Conservation (phyloP, 2,797 vertebrate species). For the Enteromius unitaeniatus region DNA sequence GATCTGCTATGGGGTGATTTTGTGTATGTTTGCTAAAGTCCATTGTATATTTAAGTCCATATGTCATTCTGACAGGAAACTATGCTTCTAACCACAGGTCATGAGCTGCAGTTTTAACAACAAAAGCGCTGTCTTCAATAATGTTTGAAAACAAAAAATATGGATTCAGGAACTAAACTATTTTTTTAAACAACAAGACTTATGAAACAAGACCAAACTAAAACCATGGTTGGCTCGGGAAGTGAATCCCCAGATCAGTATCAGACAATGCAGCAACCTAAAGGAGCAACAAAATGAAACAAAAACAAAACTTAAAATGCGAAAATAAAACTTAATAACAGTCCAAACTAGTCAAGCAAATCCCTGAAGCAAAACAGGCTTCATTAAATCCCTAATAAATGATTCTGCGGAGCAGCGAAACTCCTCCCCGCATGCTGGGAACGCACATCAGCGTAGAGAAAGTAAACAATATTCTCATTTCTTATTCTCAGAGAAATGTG, state of each 20-base stretch:
- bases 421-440: conserved; percentile 25
- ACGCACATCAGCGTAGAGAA: conserved; percentile 5
- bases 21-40: not conserved
- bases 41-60: not conserved
- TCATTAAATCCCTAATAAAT: conserved; percentile 25
- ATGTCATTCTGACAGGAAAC: not conserved
- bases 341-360: not conserved
- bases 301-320: not conserved
- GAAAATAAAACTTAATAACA: conserved; percentile 20
- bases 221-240: not conserved
- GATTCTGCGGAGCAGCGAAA: conserved; percentile 15
- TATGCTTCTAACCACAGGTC: not conserved
- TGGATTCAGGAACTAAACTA: not conserved
- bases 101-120: not conserved
- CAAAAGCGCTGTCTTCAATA: not conserved
- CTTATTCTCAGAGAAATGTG: conserved; percentile 15
- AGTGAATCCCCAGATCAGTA: not conserved
- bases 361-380: not conserved
- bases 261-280: not conserved
- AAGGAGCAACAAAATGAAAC: not conserved
- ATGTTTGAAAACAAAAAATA: not conserved
- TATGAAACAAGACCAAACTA: no score
- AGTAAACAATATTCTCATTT: conserved; percentile 8
- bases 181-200: not conserved
- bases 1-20: not conserved